Base-by-base conservation (phyloP, 2,113 vertebrate genomes). In the Vulpes vulpes region DNA sequence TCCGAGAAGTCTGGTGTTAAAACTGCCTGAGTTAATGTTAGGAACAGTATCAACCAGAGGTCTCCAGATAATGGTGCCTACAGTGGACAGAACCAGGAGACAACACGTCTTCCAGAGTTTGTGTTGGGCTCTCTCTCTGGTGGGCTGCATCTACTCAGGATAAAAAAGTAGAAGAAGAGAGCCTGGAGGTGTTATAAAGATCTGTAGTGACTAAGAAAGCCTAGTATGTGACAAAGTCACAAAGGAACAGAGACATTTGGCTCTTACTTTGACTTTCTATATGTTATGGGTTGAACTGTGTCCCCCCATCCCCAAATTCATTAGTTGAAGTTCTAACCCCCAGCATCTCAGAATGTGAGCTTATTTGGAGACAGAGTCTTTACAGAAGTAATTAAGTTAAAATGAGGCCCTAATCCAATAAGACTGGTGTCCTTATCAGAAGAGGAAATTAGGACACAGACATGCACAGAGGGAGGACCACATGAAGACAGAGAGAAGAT, bases 1-100 rank as follows among this genome's bases (percentile, higher is more conserved):
- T 35, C 15, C n/a, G n/a, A 27, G 19, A 71, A 94, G n/a, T n/a
- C 51, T 1, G 12, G 57, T 1, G 10, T 20, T 49, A 6, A 67
- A 23, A 25, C n/a, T 0, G 0, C 20, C 35, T 30, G 53, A 49
- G 38, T 22, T 14, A 0, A 15, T 2, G 8, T 53, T 5, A 51
- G 78, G 22, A 53, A 55, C 16, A 11, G 17, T 20, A 17, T 22
- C 16, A 2, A 20, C 17, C 11, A 20, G 15, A 49, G 12, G 38
- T 15, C 43, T 35, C 89, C 38, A 59, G 65, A 55, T n/a, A 15
- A 2, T 4, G 17, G 32, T 22, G 88, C n/a, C 55, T 11, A 3
- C 30, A 20, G n/a, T 0, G 11, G 69, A 62, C 43, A 9, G 74
- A 16, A 19, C 27, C 71, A n/a, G 43, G 12, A 3, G n/a, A 49